Base-by-base conservation (phyloP, 2,888 invertebrate genomes). In the Perdita meconis region DNA sequence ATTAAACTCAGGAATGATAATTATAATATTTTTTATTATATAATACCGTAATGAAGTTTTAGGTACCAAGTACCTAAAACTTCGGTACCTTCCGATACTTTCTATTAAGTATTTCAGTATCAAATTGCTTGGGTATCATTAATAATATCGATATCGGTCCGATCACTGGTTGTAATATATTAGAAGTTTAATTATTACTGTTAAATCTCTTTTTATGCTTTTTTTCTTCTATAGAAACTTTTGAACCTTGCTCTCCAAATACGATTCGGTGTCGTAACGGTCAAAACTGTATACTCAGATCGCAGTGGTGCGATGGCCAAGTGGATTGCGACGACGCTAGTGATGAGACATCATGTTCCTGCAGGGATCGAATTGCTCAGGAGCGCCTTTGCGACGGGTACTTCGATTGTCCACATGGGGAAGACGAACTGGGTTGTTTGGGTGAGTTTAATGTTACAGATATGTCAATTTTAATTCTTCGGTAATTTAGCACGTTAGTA, bases 371-470 rank as follows among this genome's bases (percentile, higher is more conserved):
- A 70, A 94, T 97, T 12, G 94, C 94, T 16, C 93, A 93, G 55
- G 93, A 94, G 2, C 94, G 96, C 81, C 90, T 95, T 0, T 97
- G 97, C 88, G 97, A 97, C 91, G 96, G 96, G 16, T 97, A 96
- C 87, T 94, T 95, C 56, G 97, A 97, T 88, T 97, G 97, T 90
- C 97, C 97, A 0, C 94, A 94, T 84, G 96, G 95, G 22, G 96
- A 96, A 93, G 97, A 97, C 87, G 97, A 97, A 93, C 92, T 95
- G 86, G 96, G 95, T 22, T 97, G 97, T 90, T 95, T 95, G 88
- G 96, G 97, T 96, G 93, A 93, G 89, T 78, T 1, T 12, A 13
- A 19, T 56, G n/a, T n/a, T n/a, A 16, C 5, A 47, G 10, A 50
- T 36, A n/a, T n/a, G 12, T 12, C 5, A 26, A 8, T 10, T 16